Percentiles rank a stretch among this genome's conserved stretches.
These are phyloP conservation scores for Trichacis sp. DNA, from an alignment of 2,888 invertebrate species.

Conservation along the genomic window DNA sequence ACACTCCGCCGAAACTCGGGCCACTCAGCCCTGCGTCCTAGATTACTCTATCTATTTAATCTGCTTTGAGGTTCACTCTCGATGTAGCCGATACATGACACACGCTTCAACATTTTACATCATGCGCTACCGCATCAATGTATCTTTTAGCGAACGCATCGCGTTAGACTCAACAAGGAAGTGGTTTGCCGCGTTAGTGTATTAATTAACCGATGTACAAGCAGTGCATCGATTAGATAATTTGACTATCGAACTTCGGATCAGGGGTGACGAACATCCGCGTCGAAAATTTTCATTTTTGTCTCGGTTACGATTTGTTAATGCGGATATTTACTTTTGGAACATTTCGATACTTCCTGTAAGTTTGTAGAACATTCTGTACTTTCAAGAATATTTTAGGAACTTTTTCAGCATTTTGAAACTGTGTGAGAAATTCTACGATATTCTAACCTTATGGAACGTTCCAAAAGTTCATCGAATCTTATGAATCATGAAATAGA, in stretches of 20 bases:
- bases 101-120: conserved; percentile 20
- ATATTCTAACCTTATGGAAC: no score
- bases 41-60: conserved; percentile 27
- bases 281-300: no score
- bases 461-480: no score
- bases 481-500: no score
- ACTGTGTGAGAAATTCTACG: no score
- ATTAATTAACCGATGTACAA: not conserved
- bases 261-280: conserved; percentile 36
- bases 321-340: no score
- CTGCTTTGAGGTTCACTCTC: conserved; percentile 33
- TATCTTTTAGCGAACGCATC: conserved; percentile 7
- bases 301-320: no score
- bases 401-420: no score
- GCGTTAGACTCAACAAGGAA: not conserved
- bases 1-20: conserved; percentile 21
- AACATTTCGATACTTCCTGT: no score
- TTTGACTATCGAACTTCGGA: conserved; percentile 5
- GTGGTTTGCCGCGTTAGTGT: not conserved
- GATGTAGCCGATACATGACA: conserved; percentile 24
- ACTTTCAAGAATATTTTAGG: no score
- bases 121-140: conserved; percentile 17
- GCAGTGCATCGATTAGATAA: not conserved
- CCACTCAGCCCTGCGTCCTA: conserved; percentile 19
- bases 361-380: no score